Percentiles rank a stretch among this genome's conserved stretches.
Evolutionary conservation across 2,797 vertebrate species (phyloP).

Genomic region (Leucoraja ocellata): DNA sequence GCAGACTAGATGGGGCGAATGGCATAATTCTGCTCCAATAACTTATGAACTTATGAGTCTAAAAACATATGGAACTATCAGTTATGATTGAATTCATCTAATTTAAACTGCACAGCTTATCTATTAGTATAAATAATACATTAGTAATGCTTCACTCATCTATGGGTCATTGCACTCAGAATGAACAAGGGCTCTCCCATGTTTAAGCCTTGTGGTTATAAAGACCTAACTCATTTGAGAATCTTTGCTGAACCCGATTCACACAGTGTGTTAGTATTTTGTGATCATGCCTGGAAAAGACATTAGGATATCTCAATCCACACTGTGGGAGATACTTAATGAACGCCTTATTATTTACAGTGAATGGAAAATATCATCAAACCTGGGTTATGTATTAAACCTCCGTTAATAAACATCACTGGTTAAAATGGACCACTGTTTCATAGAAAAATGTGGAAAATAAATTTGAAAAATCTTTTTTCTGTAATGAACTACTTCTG

Average conservation of each 20-base stretch:
- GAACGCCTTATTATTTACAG: background rate
- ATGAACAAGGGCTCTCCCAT: background rate
- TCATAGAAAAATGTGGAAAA: background rate
- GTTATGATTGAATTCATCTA: background rate
- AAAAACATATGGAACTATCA: background rate
- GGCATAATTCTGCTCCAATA: too few species aligned
- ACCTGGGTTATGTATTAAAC: background rate
- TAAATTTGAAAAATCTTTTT: background rate
- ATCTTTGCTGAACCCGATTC: background rate
- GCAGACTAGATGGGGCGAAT: too few species aligned
- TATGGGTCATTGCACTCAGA: background rate
- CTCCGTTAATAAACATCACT: background rate
- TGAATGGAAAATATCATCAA: background rate
- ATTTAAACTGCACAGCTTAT: background rate
- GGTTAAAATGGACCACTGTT: background rate
- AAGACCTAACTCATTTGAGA: background rate
- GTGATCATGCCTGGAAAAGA: background rate
- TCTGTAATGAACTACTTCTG: background rate
- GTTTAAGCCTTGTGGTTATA: background rate
- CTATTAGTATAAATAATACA: background rate
- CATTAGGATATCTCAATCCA: background rate
- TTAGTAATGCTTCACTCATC: background rate
- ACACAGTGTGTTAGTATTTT: background rate
- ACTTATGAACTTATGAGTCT: too few species aligned
- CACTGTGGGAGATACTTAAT: background rate